A percentile compares a stretch with the other conserved stretches of the same genome.
Evolutionary conservation across 2,797 vertebrate genomes (phyloP).

Genomic region (Siniperca obscura): DNA sequence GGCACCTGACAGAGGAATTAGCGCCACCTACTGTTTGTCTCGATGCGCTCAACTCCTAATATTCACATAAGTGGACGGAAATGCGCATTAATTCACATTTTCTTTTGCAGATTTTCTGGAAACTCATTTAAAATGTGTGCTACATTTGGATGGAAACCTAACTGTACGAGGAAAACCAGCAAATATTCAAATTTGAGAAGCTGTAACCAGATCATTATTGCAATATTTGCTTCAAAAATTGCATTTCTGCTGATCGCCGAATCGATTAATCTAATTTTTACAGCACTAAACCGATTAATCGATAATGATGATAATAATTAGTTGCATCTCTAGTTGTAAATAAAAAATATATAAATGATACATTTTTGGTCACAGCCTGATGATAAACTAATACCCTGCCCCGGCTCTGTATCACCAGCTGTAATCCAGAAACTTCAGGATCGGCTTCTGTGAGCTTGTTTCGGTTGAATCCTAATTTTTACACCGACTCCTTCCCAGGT

Average conservation of each 20-base stretch:
- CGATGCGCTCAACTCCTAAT: neutral
- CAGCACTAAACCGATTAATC: neutral
- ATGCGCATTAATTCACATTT: neutral
- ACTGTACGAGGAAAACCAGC: neutral
- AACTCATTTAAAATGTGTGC: neutral
- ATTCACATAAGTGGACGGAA: neutral
- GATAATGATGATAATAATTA: too few relatives aligned
- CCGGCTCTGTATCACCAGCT: neutral
- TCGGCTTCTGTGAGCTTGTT: neutral
- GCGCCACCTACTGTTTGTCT: neutral
- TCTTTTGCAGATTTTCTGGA: neutral
- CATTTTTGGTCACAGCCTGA: neutral
- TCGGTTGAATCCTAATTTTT: neutral
- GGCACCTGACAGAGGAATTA: neutral
- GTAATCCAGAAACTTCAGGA: neutral
- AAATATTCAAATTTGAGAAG: neutral
- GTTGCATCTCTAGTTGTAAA: neutral
- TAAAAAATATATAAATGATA: neutral
- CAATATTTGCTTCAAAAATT: neutral
- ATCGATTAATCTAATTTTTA: neutral
- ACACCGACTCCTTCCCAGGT: constrained; percentile 42
- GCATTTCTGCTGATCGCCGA: neutral
- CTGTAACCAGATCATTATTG: neutral
- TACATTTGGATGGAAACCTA: neutral
- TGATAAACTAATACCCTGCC: neutral